Evolutionary conservation across 2,113 vertebrate species (phyloP), one percentile per base, ranked within the genome.

Genomic region (Ornithorhynchus anatinus): DNA sequence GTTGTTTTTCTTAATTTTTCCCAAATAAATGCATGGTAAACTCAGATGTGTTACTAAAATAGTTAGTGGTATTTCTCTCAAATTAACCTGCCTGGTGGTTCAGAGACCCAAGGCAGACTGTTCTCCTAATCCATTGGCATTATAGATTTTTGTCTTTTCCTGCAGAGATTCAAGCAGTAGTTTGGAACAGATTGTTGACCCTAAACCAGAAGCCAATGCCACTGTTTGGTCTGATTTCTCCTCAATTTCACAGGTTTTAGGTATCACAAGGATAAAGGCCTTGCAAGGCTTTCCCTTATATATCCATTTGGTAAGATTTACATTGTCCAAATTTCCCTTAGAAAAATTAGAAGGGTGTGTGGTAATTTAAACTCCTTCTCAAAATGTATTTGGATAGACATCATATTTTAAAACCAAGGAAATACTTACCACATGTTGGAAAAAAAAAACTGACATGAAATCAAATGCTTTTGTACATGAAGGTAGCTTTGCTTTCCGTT

Each of bases 351-450:
- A 61, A 51, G 12, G 3, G 36, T 69, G 25, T 64, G 58, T 68
- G 53, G 38, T 61, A 77, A 86, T 74, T 85, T 88, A 87, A 44
- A 72, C 73, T 82, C 81, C 60, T 86, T 80, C 22, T 65, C 75
- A 44, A 19, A 84, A 73, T 65, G 10, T 80, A 76, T 80, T 86
- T 84, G 77, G 73, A 88, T 87, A 82, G 82, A 43, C 78, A 60
- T 48, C 60, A 67, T 31, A 47, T 81, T 89, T 77, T 59, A 50
- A 88, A 86, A 45, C 66, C 82, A 81, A 90, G 77, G 78, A 87
- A 88, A 87, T 81, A 64, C 59, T 87, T 87, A 81, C 66, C 81
- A 76, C 78, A 72, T 88, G 84, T 86, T 86, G 63, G n/a, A n/a
- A n/a, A 37, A 36, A 74, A 71, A 63, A n/a, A 20, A 20, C 17